Conservation (phyloP, 2,888 invertebrate genomes). For the Rhyacophila evoluta region DNA sequence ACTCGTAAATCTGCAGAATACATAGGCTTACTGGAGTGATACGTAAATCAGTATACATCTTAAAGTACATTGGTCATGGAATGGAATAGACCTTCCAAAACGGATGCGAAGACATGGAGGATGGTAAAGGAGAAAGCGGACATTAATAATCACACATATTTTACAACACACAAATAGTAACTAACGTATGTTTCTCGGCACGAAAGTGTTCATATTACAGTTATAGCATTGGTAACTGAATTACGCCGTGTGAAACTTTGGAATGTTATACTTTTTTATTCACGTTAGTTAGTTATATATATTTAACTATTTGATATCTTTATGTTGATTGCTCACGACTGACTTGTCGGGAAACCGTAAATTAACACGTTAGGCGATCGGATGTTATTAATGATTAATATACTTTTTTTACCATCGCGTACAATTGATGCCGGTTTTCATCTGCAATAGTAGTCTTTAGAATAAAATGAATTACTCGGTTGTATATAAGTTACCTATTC, state of each 20-base stretch:
- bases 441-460: background rate
- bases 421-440: background rate
- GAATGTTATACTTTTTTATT: background rate
- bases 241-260: background rate
- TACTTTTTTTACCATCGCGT: background rate
- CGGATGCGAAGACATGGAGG: no score
- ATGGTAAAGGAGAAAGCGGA: no score
- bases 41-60: no score
- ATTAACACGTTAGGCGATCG: slow-evolving; percentile 4
- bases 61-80: no score
- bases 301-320: slow-evolving; percentile 1
- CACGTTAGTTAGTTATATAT: background rate
- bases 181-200: background rate
- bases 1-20: no score
- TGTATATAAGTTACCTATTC: background rate
- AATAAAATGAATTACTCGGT: background rate
- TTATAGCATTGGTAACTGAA: background rate
- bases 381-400: slow-evolving; percentile 10
- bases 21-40: no score
- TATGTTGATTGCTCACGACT: background rate
- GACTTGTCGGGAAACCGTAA: background rate
- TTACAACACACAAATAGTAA: no score
- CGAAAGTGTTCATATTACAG: background rate
- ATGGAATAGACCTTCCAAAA: no score
- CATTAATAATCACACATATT: no score